These are phyloP conservation scores for Silurus meridionalis DNA, from an alignment of 2,113 vertebrate species.

Conservation along the genomic window DNA sequence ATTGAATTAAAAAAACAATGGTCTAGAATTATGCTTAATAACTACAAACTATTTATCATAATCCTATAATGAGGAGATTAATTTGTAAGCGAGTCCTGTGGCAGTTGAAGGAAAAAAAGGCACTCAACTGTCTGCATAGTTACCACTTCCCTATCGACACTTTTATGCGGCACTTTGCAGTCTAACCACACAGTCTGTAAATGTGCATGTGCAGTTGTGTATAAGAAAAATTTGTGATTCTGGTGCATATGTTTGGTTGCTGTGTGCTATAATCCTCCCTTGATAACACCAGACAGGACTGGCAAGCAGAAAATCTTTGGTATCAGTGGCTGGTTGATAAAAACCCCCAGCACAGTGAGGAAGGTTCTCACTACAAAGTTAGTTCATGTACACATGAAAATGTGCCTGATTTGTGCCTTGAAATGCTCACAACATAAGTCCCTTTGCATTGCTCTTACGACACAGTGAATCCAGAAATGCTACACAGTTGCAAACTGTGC, in stretches of 20 bases:
- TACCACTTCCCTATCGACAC: neutral
- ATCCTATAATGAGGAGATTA: neutral
- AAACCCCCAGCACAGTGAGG: slow-evolving; percentile 96
- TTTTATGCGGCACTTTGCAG: slow-evolving; percentile 60
- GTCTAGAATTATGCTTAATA: neutral
- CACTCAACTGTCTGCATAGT: slow-evolving; percentile 83
- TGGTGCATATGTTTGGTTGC: slow-evolving; percentile 31
- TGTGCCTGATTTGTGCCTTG: slow-evolving; percentile 63
- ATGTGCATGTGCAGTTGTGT: neutral
- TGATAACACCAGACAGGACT: slow-evolving; percentile 74
- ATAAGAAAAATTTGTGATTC: neutral
- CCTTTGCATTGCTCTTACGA: neutral
- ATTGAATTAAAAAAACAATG: too few species aligned
- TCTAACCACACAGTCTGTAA: slow-evolving; percentile 70
- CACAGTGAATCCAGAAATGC: neutral
- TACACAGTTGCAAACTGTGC: neutral
- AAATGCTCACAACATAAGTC: slow-evolving; percentile 21
- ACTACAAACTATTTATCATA: neutral
- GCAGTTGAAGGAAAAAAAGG: slow-evolving; percentile 95
- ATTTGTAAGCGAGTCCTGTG: slow-evolving; percentile 74
- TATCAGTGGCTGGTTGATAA: slow-evolving; percentile 95
- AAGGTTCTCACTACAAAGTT: slow-evolving; percentile 92
- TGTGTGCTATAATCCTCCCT: slow-evolving; percentile 41
- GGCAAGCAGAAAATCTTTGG: slow-evolving; percentile 97
- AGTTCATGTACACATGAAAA: slow-evolving; percentile 62